A percentile compares a stretch with the other conserved stretches of the same genome.
These are phyloP conservation scores for Tanypteryx hageni DNA, from an alignment of 2,888 invertebrate species.

Conservation along the genomic window DNA sequence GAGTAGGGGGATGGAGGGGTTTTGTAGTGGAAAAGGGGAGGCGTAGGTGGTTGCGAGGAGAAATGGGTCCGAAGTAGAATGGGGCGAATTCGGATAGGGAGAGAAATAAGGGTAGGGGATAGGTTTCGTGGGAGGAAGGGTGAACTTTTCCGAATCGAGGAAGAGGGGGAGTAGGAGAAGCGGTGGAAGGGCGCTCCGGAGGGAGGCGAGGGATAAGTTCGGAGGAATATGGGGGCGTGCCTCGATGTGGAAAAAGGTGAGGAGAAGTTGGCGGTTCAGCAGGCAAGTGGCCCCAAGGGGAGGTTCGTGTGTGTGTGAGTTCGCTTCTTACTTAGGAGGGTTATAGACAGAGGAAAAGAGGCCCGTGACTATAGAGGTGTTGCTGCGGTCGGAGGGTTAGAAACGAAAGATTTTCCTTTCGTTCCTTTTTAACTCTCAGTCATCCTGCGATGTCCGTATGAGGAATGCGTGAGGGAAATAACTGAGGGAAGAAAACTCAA, in stretches of 20 bases:
- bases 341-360: background rate
- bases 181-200: background rate
- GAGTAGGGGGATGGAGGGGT: background rate
- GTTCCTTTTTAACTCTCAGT: too few species aligned
- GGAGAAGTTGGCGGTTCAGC: constrained; percentile 13
- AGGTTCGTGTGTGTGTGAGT: background rate
- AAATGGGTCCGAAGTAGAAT: background rate
- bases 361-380: background rate
- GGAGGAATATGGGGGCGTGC: background rate
- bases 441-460: too few species aligned
- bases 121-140: background rate
- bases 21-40: background rate
- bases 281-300: constrained; percentile 4
- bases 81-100: background rate
- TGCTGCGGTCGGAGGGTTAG: background rate
- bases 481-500: too few species aligned
- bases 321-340: background rate
- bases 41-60: background rate
- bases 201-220: background rate
- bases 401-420: too few species aligned
- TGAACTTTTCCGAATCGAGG: too few species aligned
- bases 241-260: background rate
- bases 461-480: too few species aligned
- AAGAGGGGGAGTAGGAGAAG: too few species aligned
- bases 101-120: background rate